A percentile compares a stretch with the other conserved stretches of the same genome.
These are phyloP conservation scores for Cladorhizidae sp. DNA, from an alignment of 37 sponge, comb jelly and placozoan genomes.

Conservation along the genomic window DNA sequence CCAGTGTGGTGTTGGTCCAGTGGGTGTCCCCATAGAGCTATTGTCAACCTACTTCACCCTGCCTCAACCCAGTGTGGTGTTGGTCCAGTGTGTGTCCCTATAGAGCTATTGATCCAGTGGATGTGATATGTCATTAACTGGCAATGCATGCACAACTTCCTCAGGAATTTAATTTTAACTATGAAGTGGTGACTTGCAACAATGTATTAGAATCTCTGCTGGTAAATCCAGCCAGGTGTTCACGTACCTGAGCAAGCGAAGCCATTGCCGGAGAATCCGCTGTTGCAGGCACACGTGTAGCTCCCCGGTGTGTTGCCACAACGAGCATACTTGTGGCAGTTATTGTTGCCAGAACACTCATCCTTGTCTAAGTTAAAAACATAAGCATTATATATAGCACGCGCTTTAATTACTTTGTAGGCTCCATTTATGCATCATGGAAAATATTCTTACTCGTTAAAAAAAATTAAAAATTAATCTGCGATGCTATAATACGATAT, in stretches of 20 bases:
- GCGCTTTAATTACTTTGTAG: neutral
- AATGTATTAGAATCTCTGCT: neutral
- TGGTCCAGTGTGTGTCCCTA: too few species aligned
- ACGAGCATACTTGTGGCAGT: neutral
- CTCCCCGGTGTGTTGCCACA: neutral
- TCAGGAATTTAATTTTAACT: neutral
- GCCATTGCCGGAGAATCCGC: neutral
- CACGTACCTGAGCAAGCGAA: neutral
- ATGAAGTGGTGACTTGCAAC: neutral
- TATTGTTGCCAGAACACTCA: conserved; percentile 5
- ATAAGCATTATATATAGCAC: neutral
- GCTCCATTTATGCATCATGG: too few species aligned
- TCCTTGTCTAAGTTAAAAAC: neutral
- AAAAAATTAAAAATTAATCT: too few species aligned
- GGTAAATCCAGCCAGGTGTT: neutral
- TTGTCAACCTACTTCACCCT: too few species aligned
- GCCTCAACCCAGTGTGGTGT: too few species aligned
- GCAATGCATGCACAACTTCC: neutral
- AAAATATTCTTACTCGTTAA: too few species aligned
- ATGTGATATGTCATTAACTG: too few species aligned
- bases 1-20: too few species aligned
- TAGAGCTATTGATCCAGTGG: too few species aligned
- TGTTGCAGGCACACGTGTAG: neutral
- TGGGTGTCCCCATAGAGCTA: too few species aligned
- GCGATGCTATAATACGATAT: too few species aligned